phyloP scores from a whole-genome alignment of 2,888 invertebrate genomes.

The Tetramorium bicarinatum region DNA sequence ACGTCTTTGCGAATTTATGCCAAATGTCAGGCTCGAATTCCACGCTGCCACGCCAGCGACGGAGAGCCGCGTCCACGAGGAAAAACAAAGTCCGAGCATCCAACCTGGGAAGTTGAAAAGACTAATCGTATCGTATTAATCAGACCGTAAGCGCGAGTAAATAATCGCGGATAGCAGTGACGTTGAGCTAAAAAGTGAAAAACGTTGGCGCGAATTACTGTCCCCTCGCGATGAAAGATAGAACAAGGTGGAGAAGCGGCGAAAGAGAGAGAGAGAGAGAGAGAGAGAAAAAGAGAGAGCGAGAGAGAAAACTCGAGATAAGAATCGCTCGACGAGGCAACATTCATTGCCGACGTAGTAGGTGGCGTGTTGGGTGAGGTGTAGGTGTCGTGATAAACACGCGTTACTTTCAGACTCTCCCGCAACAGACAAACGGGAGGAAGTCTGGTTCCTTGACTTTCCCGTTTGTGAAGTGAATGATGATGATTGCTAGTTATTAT shows the following conservation, averaged over 20 bases:
- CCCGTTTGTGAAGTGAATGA: slow-evolving; percentile 39
- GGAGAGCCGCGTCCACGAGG: neutral
- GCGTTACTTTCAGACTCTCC: slow-evolving; percentile 67
- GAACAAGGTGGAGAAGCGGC: slow-evolving; percentile 67
- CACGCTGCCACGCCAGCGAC: neutral
- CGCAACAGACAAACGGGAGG: slow-evolving; percentile 70
- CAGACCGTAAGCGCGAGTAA: slow-evolving; percentile 18
- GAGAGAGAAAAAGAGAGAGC: slow-evolving; percentile 28
- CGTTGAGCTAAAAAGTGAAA: slow-evolving; percentile 65
- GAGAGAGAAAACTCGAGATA: slow-evolving; percentile 74
- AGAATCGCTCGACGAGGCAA: slow-evolving; percentile 79
- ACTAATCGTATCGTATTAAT: slow-evolving; percentile 31
- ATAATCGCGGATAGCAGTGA: slow-evolving; percentile 32
- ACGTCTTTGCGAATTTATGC: slow-evolving; percentile 16
- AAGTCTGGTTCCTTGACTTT: slow-evolving; percentile 69
- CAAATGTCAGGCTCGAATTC: neutral
- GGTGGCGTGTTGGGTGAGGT: slow-evolving; percentile 73
- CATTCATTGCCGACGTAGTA: slow-evolving; percentile 78
- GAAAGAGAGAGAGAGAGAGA: slow-evolving; percentile 17
- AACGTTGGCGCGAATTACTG: slow-evolving; percentile 75
- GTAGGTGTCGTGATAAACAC: slow-evolving; percentile 72
- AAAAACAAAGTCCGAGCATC: neutral
- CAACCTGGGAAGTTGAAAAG: neutral
- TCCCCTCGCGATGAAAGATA: slow-evolving; percentile 73
- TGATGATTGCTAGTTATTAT: slow-evolving; percentile 42